Conservation (phyloP, 64 coral and sea anemone species). For the Montipora efflorescens region DNA sequence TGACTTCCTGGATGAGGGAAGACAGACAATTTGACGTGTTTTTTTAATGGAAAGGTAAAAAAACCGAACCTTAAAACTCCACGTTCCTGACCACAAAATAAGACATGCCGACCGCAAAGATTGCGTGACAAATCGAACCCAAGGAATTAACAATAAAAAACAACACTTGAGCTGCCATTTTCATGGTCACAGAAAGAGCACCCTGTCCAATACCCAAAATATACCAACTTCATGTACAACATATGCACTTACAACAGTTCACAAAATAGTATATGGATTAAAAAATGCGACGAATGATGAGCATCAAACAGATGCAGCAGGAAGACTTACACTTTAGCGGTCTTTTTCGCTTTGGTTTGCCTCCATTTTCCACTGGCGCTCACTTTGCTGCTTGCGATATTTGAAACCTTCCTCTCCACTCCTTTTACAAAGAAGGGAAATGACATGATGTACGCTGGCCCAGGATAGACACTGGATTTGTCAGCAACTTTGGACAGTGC, state of each 20-base stretch:
- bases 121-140: too few relatives aligned
- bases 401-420: conserved; percentile 6
- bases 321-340: conserved; percentile 11
- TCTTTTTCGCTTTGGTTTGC: not conserved
- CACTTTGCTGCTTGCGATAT: not conserved
- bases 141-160: too few relatives aligned
- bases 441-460: conserved; percentile 38
- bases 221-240: not conserved
- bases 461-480: conserved; percentile 31
- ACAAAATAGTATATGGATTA: too few relatives aligned
- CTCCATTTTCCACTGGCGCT: conserved; percentile 2
- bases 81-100: too few relatives aligned
- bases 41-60: too few relatives aligned
- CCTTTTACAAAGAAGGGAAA: conserved; percentile 51
- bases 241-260: not conserved
- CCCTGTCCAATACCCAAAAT: not conserved
- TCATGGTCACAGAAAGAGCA: not conserved
- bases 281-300: too few relatives aligned
- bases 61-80: too few relatives aligned
- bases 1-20: not conserved
- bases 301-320: too few relatives aligned
- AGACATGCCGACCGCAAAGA: too few relatives aligned
- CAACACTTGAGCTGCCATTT: not conserved
- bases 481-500: conserved; percentile 41
- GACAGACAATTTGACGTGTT: too few relatives aligned